These are phyloP conservation scores for Heteropelma amictum DNA, from an alignment of 2,888 invertebrate genomes.

Conservation along the genomic window DNA sequence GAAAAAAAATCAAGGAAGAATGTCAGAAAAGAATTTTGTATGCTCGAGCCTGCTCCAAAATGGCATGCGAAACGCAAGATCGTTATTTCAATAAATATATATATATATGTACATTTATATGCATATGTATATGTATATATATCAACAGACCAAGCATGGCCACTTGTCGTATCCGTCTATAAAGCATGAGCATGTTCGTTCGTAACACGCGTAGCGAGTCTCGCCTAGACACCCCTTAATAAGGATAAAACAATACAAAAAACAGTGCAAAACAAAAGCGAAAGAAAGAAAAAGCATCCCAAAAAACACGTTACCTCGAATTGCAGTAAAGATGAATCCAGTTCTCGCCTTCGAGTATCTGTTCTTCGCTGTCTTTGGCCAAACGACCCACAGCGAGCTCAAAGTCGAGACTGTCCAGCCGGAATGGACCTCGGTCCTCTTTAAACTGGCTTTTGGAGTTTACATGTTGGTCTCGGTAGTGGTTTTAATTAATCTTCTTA, in stretches of 20 bases:
- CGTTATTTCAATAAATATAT: conserved; percentile 8
- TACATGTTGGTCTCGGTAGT: conserved; percentile 99
- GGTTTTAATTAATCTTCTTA: conserved; percentile 98
- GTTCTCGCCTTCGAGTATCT: conserved; percentile 97
- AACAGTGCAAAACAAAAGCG: conserved; percentile 26
- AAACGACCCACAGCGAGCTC: conserved; percentile 92
- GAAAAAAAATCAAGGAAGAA: conserved; percentile 13
- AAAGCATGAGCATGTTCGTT: conserved; percentile 75
- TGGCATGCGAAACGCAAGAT: conserved; percentile 54
- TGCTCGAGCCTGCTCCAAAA: conserved; percentile 45
- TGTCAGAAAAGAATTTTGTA: conserved; percentile 3
- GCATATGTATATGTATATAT: conserved; percentile 15
- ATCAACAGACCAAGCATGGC: conserved; percentile 71
- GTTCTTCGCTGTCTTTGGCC: conserved; percentile 98
- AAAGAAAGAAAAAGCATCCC: conserved; percentile 45
- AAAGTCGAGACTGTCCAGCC: conserved; percentile 87
- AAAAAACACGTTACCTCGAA: conserved; percentile 67
- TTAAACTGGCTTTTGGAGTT: conserved; percentile 95
- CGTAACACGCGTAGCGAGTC: conserved; percentile 61
- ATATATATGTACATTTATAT: conserved; percentile 9
- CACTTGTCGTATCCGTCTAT: conserved; percentile 61
- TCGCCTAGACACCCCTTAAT: conserved; percentile 53
- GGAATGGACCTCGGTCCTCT: conserved; percentile 90
- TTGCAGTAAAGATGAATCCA: conserved; percentile 90
- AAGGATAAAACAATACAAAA: conserved; percentile 53